A percentile compares a stretch with the other conserved stretches of the same genome.
These are phyloP conservation scores for Enteromius trimaculatus DNA, from an alignment of 2,797 vertebrate genomes.

Conservation along the genomic window DNA sequence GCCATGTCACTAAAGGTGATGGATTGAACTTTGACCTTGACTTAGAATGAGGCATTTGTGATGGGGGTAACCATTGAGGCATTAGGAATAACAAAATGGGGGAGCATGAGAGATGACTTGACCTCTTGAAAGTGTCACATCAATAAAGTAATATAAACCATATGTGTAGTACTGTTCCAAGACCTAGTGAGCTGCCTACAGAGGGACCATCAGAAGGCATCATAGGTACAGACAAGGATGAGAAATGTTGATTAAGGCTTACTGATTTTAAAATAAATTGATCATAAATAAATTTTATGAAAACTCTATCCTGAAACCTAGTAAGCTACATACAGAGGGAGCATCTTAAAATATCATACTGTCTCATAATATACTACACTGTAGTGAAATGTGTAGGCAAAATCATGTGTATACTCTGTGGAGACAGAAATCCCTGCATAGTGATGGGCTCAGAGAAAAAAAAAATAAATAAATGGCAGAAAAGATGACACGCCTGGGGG, in stretches of 20 bases:
- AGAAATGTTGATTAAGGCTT: background rate
- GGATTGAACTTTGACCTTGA: conserved; percentile 47
- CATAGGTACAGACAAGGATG: background rate
- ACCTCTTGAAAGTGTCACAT: conserved; percentile 14
- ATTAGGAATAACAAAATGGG: conserved; percentile 29
- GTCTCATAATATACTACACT: background rate
- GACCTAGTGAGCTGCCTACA: background rate
- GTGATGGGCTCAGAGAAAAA: background rate
- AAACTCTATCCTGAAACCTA: background rate
- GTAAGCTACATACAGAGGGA: background rate
- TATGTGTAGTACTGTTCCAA: background rate
- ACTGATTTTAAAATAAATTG: background rate
- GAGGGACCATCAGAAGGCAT: background rate
- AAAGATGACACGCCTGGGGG: too few relatives aligned
- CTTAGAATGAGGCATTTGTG: conserved; percentile 26
- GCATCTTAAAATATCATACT: background rate
- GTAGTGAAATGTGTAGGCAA: background rate
- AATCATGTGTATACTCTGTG: background rate
- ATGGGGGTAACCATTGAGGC: conserved; percentile 4
- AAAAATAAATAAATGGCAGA: background rate
- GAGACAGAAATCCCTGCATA: background rate
- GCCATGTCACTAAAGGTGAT: conserved; percentile 30
- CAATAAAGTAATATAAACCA: conserved; percentile 20
- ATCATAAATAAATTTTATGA: background rate
- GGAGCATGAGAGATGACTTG: conserved; percentile 12